phyloP scores from a whole-genome alignment of 1,140 invertebrate genomes.

The Drosophila kohkoa region DNA sequence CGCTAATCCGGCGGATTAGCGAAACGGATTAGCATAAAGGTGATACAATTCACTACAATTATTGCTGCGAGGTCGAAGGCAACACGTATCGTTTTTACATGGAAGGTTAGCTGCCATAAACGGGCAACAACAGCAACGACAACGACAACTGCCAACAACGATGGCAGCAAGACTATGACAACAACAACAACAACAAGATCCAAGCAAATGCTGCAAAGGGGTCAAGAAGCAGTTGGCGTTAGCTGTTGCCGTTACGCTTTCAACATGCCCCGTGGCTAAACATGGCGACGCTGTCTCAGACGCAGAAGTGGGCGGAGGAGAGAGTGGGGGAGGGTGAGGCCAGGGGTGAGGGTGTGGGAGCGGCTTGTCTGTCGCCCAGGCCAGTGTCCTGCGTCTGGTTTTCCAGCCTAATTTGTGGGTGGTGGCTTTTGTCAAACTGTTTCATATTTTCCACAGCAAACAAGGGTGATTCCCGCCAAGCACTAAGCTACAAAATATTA shows the following conservation, averaged over 20 bases:
- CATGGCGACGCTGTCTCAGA: conserved; percentile 37
- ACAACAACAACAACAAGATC: conserved; percentile 24
- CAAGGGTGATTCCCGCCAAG: conserved; percentile 50
- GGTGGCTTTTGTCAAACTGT: conserved; percentile 80
- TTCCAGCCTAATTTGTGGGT: conserved; percentile 79
- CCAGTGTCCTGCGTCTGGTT: conserved; percentile 37
- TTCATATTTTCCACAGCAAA: conserved; percentile 63
- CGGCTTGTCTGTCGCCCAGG: conserved; percentile 16
- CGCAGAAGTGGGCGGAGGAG: background rate
- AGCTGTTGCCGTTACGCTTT: background rate
- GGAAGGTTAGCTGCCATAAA: conserved; percentile 70
- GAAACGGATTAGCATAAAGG: conserved; percentile 74
- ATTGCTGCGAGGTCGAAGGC: conserved; percentile 65
- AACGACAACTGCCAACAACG: conserved; percentile 21
- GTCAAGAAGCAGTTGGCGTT: conserved; percentile 58
- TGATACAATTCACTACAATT: conserved; percentile 75
- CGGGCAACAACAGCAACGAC: conserved; percentile 6
- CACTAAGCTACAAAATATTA: conserved; percentile 50
- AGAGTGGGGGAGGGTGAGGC: background rate
- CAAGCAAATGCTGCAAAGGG: conserved; percentile 53
- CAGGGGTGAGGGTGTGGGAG: background rate
- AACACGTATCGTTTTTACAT: conserved; percentile 62
- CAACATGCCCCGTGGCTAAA: conserved; percentile 28
- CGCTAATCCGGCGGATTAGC: conserved; percentile 78
- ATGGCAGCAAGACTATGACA: conserved; percentile 11